Evolutionary conservation across 2,113 vertebrate genomes (phyloP), one percentile per base, ranked within the genome.

Genomic region (Arvicanthis niloticus): DNA sequence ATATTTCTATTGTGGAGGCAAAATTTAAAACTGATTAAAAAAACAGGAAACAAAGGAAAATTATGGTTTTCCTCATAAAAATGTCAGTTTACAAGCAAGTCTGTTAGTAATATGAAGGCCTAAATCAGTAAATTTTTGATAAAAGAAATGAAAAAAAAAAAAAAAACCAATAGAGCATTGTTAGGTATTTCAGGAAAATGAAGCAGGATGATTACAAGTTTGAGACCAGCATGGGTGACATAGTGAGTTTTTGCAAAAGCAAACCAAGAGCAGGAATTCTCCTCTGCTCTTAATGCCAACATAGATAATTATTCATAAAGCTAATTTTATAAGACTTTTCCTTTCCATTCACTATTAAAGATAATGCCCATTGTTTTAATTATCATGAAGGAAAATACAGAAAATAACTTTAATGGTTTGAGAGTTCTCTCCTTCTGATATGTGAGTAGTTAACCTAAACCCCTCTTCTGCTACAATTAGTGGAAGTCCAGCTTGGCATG

Each of bases 121-220:
- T n/a, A n/a, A 67, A 67, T 86, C 85, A n/a, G n/a, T 81, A 81
- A 75, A 37, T 62, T 93, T 95, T 81, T 90, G 4, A 58, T 65
- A 45, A 21, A 60, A 91, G 31, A 58, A 92, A 73, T 4, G 72
- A 84, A 90, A 85, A 22, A 7, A n/a, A 85, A n/a, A n/a, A n/a
- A n/a, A n/a, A n/a, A n/a, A n/a, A n/a, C n/a, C 21, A n/a, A 12
- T 67, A 67, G 42, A 48, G 0, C 1, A 51, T 15, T 26, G 4
- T 31, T 42, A 78, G 4, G 10, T 48, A 42, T 53, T 67, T 67
- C 10, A 51, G 58, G 75, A 60, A 15, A 26, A 17, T 29, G 24
- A 45, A 31, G 56, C 17, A 34, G 10, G 72, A n/a, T 21, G 42
- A 67, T 29, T 37, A 1, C 1, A 10, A n/a, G 12, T 6, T 67